Evolutionary conservation across 2,113 vertebrate species (phyloP), one percentile per base, ranked within the genome.

Genomic region (Lagenorhynchus albirostris): DNA sequence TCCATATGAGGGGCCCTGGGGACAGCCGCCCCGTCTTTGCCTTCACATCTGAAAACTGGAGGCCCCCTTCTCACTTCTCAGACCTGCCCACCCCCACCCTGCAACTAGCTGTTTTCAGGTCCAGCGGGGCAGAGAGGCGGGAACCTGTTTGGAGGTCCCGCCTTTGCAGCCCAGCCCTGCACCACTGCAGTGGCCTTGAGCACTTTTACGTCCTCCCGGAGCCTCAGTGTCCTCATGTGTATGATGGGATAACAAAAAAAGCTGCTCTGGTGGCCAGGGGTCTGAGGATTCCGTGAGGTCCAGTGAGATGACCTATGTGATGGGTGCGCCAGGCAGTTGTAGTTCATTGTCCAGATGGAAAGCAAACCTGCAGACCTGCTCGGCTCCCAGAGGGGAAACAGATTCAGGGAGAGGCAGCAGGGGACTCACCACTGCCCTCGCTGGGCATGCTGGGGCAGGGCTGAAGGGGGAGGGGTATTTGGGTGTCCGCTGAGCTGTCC

Each of bases 171-270:
- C 76, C 0, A 7, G 33, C 84, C n/a, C 36, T 3, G 6, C 18
- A 8, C 36, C 65, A 21, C 41, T 8, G 29, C 68, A n/a, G 67
- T 11, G 44, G n/a, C 85, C 44, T 73, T 73, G 29, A n/a, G 14
- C n/a, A 38, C 15, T 21, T 13, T 4, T 29, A 17, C 2, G 0
- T 31, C 67, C 1, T 25, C 67, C 29, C n/a, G 4, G 4, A 68
- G 77, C 86, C 44, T 83, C 12, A 6, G 11, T 65, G 50, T 83
- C 86, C 44, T 53, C 15, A 1, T 62, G 15, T 26, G 44, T 29
- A 1, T 5, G 0, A 23, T 3, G 8, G 60, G 25, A 68, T 20
- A 50, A 63, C 44, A 17, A 70, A 1, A 4, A 83, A 63, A 67
- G 36, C 36, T 65, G 53, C 21, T n/a, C 29, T 17, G 63, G 13